Conservation (phyloP, 1,140 invertebrate genomes). For the Heliothis virescens region DNA sequence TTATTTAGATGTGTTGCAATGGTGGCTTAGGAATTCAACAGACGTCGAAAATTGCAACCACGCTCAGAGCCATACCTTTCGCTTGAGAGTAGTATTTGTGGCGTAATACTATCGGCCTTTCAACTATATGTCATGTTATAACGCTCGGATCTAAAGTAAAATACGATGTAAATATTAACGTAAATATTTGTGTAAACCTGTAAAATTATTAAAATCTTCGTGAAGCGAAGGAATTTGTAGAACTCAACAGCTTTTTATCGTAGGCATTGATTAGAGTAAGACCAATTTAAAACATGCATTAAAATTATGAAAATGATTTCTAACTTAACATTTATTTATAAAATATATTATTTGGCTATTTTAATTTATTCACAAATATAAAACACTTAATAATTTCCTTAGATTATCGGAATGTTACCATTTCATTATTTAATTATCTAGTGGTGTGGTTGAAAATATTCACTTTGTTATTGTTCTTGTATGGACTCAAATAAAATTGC, state of each 20-base stretch:
- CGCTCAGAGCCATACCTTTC: slow-evolving; percentile 14
- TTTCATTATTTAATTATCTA: slow-evolving; percentile 38
- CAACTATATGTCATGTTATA: background rate
- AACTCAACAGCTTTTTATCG: background rate
- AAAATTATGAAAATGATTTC: background rate
- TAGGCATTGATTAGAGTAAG: slow-evolving; percentile 10
- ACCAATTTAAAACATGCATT: background rate
- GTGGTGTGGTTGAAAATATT: background rate
- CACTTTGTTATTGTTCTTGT: background rate
- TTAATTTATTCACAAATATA: slow-evolving; percentile 4
- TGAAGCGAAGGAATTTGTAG: background rate
- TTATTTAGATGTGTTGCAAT: slow-evolving; percentile 46
- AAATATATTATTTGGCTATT: background rate
- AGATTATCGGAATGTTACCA: slow-evolving; percentile 44
- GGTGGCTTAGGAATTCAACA: slow-evolving; percentile 18
- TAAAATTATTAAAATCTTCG: background rate
- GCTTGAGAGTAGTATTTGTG: background rate
- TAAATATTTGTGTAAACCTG: background rate
- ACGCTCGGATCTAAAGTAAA: too few species aligned
- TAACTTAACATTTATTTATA: background rate
- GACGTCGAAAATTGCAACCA: slow-evolving; percentile 32
- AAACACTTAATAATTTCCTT: background rate
- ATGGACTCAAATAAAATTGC: too few species aligned
- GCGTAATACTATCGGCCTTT: too few species aligned
- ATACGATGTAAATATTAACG: background rate